Base-by-base conservation (phyloP, 2,113 vertebrate genomes). In the Paratilapia polleni region DNA sequence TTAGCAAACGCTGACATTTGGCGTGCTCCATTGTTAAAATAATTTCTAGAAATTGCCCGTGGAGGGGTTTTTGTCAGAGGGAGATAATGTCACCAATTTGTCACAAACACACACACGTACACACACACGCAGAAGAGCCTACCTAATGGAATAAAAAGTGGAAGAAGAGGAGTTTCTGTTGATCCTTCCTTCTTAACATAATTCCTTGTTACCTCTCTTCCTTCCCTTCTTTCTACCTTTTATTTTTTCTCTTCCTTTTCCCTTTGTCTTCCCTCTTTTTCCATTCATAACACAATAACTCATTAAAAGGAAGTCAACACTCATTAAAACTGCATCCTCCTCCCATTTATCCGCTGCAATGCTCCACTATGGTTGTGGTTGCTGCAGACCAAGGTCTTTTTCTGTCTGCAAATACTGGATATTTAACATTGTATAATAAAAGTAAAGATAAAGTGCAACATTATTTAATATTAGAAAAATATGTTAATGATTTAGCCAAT, bases 1-100 rank as follows among this genome's bases (percentile, higher is more conserved):
- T 98, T 98, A 99, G 96, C 91, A 88, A 95, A 96, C 85, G 94
- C 93, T 98, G 98, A 98, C 97, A 99, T 98, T 98, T 98, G 97
- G 96, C 96, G 96, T 96, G 95, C 95, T 96, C 96, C 95, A 96
- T 98, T 98, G 98, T 99, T 97, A 94, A 97, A 98, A 97, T 98
- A 96, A 98, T 99, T 99, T 97, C 97, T 96, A 93, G 96, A 97
- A 98, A 98, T 97, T 97, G 96, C 96, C 97, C 96, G 94, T 91
- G 88, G 96, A 96, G 94, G 97, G 97, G 95, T 96, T 97, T 98
- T 97, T 97, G 97, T 98, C 97, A 97, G 95, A 94, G 94, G 95
- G 96, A 96, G 96, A 96, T 97, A 97, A 95, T 97, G 97, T 95
- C 96, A 96, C 94, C 88, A 92, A 81, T 92, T 90, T 92, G 88